Evolutionary conservation across 1,140 invertebrate genomes (phyloP), one percentile per base, ranked within the genome.

Genomic region (Sweltsa coloradensis): DNA sequence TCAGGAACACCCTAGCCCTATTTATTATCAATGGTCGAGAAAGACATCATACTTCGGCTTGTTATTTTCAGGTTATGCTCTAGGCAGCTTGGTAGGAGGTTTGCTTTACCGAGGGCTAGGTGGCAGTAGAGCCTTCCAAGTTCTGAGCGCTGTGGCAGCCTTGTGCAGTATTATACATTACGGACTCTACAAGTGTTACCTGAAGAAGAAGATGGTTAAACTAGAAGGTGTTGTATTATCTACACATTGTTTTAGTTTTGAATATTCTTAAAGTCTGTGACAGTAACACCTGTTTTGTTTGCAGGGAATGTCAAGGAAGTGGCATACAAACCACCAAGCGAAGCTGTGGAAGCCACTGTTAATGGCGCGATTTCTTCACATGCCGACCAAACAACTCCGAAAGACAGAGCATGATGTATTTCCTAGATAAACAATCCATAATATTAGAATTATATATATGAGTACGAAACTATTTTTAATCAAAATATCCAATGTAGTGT

Each of bases 11-110:
- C n/a, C n/a, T n/a, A n/a, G n/a, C n/a, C n/a, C n/a, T n/a, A 45
- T n/a, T n/a, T 41, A 7, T 41, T 6, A 9, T 26, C 5, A 40
- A 19, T 31, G 4, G 7, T 36, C 25, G 23, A 16, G 18, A 25
- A 16, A 7, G 41, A 13, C 46, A 23, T 47, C 29, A 45, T 18
- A 18, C 34, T 27, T 49, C 16, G 5, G 24, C 19, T 45, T 47
- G 21, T 51, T 45, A 45, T 37, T 53, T 58, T 34, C 26, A 77
- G 74, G 74, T 27, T 81, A 74, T 55, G 70, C 76, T 2, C 57
- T 80, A 26, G 79, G 78, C 3, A 76, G 74, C 49, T 52, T 80
- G 2, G 54, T 77, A 3, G 75, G 77, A 18, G 78, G 79, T 29
- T 52, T 75, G 22, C 57, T 79, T 31, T 77, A 76, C 41, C 71